These are phyloP conservation scores for Prolemur simus DNA, from an alignment of 2,113 vertebrate genomes.

Conservation along the genomic window DNA sequence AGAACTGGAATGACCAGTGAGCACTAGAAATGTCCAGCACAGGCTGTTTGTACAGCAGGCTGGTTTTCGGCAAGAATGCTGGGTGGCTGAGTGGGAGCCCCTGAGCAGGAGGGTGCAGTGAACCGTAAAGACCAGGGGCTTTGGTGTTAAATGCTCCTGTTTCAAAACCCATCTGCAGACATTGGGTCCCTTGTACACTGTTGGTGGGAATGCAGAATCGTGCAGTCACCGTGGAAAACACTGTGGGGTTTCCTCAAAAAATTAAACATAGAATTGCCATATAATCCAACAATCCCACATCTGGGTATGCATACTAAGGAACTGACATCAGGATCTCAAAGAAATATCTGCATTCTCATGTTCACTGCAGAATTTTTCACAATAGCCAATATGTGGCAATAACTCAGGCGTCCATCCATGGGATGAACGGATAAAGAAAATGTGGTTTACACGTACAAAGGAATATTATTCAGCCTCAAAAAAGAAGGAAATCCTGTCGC, in stretches of 20 bases:
- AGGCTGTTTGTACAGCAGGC: not conserved
- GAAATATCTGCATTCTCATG: not conserved
- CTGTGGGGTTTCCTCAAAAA: not conserved
- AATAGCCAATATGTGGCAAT: not conserved
- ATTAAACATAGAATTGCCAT: not conserved
- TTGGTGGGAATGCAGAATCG: not conserved
- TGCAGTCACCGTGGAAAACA: not conserved
- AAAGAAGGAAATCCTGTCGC: not conserved
- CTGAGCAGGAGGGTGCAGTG: not conserved
- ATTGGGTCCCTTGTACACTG: not conserved
- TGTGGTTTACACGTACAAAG: not conserved
- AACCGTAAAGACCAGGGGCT: not conserved
- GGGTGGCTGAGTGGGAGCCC: not conserved
- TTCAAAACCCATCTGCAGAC: not conserved
- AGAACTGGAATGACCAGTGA: not conserved
- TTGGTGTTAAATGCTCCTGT: not conserved
- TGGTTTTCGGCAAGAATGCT: no score
- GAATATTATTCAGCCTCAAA: not conserved
- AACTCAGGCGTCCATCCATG: not conserved
- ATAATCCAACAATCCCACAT: not conserved
- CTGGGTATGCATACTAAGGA: not conserved
- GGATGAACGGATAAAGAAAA: not conserved
- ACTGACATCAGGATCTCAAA: not conserved
- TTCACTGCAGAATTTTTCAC: not conserved
- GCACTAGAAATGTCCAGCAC: not conserved